Conservation (phyloP, 2,113 vertebrate species). For the Lampris megalopsis region DNA sequence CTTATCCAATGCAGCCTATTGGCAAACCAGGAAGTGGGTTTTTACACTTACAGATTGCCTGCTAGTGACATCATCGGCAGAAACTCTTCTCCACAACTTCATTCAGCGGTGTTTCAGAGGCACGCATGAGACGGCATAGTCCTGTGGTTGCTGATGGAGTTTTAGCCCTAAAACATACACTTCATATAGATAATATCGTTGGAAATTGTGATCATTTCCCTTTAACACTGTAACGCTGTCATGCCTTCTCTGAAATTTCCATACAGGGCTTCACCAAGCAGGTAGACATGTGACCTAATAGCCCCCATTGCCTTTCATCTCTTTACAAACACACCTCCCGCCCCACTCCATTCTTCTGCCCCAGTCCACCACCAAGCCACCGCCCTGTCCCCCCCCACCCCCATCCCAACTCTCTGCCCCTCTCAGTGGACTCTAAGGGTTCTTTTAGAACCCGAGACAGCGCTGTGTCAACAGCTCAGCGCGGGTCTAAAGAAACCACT, state of each 20-base stretch:
- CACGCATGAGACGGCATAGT: too few species aligned
- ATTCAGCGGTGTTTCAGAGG: too few species aligned
- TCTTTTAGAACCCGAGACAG: slow-evolving; percentile 45
- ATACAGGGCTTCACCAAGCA: slow-evolving; percentile 26
- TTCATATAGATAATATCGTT: too few species aligned
- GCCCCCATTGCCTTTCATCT: slow-evolving; percentile 62
- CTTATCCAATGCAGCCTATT: too few species aligned
- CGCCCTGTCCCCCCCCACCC: background rate
- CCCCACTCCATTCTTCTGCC: slow-evolving; percentile 21
- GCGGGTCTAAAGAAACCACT: slow-evolving; percentile 13
- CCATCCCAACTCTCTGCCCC: slow-evolving; percentile 32
- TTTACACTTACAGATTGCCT: too few species aligned
- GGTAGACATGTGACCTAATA: slow-evolving; percentile 56
- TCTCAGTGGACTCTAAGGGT: slow-evolving; percentile 42
- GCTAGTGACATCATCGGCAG: too few species aligned
- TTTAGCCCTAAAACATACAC: too few species aligned
- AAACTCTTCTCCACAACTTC: too few species aligned
- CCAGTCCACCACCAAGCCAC: background rate
- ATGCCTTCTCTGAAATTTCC: slow-evolving; percentile 1
- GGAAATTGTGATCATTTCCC: too few species aligned
- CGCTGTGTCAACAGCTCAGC: slow-evolving; percentile 45
- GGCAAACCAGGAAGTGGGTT: too few species aligned
- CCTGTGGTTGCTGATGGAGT: too few species aligned
- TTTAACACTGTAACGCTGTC: too few species aligned
- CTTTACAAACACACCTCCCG: slow-evolving; percentile 46